Evolutionary conservation across 2,113 vertebrate species (phyloP).

Genomic region (Marmota monax): DNA sequence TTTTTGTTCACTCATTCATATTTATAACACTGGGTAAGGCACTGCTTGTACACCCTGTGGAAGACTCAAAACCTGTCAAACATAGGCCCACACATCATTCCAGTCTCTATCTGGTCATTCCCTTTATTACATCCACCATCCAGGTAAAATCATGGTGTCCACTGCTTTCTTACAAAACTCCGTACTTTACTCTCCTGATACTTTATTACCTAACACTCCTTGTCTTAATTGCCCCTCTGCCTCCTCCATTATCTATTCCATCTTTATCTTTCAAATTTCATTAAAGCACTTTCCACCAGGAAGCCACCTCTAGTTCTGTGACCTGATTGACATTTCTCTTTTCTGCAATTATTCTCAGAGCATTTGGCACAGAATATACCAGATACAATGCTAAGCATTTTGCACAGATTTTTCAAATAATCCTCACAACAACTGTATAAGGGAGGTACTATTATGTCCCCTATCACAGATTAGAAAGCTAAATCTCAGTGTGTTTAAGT

Average conservation of each 20-base stretch:
- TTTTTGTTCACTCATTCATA: not conserved
- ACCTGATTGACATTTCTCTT: not conserved
- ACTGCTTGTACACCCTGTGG: not conserved
- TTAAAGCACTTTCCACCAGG: not conserved
- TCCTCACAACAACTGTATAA: not conserved
- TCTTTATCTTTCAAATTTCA: conserved; percentile 9
- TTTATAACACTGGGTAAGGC: not conserved
- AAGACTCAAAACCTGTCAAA: not conserved
- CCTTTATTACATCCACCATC: not conserved
- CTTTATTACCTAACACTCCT: not conserved
- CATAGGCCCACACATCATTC: not conserved
- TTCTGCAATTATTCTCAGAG: not conserved
- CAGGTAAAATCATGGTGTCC: not conserved
- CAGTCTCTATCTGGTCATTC: not conserved
- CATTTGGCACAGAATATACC: not conserved
- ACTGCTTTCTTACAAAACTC: not conserved
- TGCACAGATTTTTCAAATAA: not conserved
- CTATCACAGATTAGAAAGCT: not conserved
- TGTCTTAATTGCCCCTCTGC: not conserved
- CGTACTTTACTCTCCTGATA: not conserved
- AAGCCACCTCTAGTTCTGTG: not conserved
- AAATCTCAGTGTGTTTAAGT: not conserved
- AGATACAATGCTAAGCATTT: not conserved
- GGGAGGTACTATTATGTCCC: not conserved
- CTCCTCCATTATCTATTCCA: not conserved